A percentile compares a stretch with the other conserved stretches of the same genome.
These are phyloP conservation scores for Nyctalus aviator DNA, from an alignment of 2,797 vertebrate genomes.

Conservation along the genomic window DNA sequence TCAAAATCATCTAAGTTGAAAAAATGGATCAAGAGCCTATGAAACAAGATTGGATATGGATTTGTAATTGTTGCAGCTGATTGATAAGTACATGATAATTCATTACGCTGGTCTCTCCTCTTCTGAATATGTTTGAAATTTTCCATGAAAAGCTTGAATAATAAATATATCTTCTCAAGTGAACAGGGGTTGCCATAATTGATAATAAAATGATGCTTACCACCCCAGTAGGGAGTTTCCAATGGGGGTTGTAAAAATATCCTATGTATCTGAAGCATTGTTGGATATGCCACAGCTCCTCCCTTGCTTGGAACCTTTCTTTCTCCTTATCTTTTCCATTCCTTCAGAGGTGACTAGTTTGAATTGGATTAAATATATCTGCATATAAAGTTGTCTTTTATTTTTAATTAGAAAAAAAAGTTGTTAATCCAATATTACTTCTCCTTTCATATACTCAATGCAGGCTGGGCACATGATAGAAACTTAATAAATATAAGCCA, in stretches of 20 bases:
- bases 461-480: background rate
- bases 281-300: background rate
- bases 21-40: background rate
- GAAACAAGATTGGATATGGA: background rate
- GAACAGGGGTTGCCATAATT: background rate
- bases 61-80: background rate
- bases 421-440: background rate
- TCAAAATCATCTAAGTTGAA: background rate
- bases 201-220: background rate
- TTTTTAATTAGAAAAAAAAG: background rate
- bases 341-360: background rate
- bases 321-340: background rate
- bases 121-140: background rate
- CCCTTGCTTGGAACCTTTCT: background rate
- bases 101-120: background rate
- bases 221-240: background rate
- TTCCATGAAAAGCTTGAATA: constrained; percentile 33
- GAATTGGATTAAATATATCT: background rate
- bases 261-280: background rate
- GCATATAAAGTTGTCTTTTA: background rate
- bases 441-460: background rate
- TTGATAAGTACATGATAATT: background rate
- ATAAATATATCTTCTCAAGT: background rate
- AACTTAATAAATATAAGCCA: background rate
- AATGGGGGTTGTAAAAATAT: background rate